phyloP scores from a whole-genome alignment of 2,888 invertebrate genomes.

The Itoplectis maculator region DNA sequence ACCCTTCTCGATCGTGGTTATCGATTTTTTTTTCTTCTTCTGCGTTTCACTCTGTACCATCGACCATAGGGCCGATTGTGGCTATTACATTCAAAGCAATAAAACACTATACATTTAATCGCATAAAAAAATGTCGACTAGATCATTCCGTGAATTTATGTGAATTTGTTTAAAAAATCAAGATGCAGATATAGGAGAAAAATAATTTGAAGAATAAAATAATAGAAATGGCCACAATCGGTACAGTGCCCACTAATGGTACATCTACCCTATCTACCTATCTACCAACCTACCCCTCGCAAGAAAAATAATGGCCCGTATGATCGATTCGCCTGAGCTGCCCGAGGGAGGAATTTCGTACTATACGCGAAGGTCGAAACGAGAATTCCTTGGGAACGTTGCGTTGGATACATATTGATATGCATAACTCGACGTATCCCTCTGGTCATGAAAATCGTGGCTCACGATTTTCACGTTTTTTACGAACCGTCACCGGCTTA shows the following conservation, averaged over 20 bases:
- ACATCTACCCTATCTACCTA: too few species aligned
- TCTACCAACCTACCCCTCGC: not conserved
- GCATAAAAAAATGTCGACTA: too few species aligned
- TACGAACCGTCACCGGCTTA: not conserved
- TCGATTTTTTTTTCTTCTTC: slow-evolving; percentile 14
- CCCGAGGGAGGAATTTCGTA: slow-evolving; percentile 16
- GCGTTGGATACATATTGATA: slow-evolving; percentile 2
- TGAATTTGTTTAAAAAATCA: too few species aligned
- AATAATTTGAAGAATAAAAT: too few species aligned
- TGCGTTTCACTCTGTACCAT: not conserved
- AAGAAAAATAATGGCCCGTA: not conserved
- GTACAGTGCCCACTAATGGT: too few species aligned
- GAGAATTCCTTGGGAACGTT: slow-evolving; percentile 14
- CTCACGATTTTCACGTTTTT: not conserved
- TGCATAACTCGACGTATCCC: not conserved
- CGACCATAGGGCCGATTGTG: too few species aligned
- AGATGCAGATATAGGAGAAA: too few species aligned
- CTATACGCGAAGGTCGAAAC: slow-evolving; percentile 2
- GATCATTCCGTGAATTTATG: too few species aligned
- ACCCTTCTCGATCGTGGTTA: not conserved
- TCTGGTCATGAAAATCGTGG: not conserved
- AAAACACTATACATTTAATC: too few species aligned
- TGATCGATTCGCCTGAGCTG: slow-evolving; percentile 34
- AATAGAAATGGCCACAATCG: too few species aligned
- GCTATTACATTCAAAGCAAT: too few species aligned